A percentile compares a stretch with the other conserved stretches of the same genome.
Evolutionary conservation across 2,113 vertebrate species (phyloP).

Genomic region (Daphoenositta chrysoptera): DNA sequence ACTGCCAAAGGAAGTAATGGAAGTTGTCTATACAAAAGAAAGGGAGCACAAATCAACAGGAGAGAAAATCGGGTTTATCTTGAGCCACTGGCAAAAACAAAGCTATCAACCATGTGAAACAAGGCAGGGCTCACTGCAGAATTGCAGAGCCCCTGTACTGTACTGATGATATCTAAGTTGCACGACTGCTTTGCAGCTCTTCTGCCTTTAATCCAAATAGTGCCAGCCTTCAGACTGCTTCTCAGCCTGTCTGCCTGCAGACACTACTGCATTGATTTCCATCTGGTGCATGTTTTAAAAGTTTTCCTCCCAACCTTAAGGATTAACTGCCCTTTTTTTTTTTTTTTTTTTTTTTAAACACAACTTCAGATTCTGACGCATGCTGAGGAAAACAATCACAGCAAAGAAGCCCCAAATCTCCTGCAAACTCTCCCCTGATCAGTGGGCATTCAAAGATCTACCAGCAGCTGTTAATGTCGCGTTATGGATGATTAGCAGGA

Average conservation of each 20-base stretch:
- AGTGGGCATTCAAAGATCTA: neutral
- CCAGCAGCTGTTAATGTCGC: conserved; percentile 38
- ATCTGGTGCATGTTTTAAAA: conserved; percentile 9
- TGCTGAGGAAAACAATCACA: neutral
- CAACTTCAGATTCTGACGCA: neutral
- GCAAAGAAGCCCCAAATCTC: conserved; percentile 48
- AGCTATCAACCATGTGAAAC: neutral
- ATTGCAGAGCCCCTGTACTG: neutral
- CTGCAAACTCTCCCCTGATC: neutral
- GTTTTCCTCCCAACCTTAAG: neutral
- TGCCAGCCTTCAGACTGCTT: neutral
- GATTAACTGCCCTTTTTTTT: neutral
- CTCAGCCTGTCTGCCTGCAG: neutral
- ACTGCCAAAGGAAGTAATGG: conserved; percentile 27
- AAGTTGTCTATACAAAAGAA: conserved; percentile 10
- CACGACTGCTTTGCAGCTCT: neutral
- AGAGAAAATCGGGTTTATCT: conserved; percentile 17
- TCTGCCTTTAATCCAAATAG: neutral
- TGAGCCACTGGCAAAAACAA: conserved; percentile 1
- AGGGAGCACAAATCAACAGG: conserved; percentile 8
- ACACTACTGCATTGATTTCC: conserved; percentile 33
- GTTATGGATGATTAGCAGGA: conserved; percentile 52
- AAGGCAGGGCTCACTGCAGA: neutral
- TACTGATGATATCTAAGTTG: neutral
- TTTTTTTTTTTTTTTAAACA: neutral